Percentiles rank a stretch among this genome's conserved stretches.
These are phyloP conservation scores for Anagyrus pseudococci DNA, from an alignment of 2,888 invertebrate genomes.

Conservation along the genomic window DNA sequence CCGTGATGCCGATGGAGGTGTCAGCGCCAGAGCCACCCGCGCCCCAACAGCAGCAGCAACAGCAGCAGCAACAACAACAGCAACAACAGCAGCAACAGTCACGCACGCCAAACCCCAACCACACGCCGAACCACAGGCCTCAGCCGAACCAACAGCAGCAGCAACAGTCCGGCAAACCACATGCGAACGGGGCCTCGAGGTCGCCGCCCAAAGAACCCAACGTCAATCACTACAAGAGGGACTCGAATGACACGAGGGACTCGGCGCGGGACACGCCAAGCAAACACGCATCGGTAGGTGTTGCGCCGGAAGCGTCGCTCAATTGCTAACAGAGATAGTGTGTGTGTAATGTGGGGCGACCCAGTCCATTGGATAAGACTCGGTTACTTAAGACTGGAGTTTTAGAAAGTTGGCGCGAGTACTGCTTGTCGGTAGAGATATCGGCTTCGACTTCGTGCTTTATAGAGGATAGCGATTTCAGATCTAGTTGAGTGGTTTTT, in stretches of 20 bases:
- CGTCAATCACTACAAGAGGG: slow-evolving; percentile 67
- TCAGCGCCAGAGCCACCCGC: slow-evolving; percentile 38
- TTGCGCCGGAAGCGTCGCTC: too few relatives aligned
- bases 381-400: background rate
- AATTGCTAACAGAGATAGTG: background rate
- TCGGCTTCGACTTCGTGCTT: too few relatives aligned
- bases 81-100: slow-evolving; percentile 49
- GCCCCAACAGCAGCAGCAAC: too few relatives aligned
- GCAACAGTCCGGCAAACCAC: slow-evolving; percentile 51
- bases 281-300: slow-evolving; percentile 54
- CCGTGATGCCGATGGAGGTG: slow-evolving; percentile 53
- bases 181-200: slow-evolving; percentile 60
- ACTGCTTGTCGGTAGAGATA: too few relatives aligned
- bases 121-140: slow-evolving; percentile 56
- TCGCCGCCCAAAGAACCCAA: slow-evolving; percentile 67
- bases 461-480: too few relatives aligned
- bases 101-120: slow-evolving; percentile 48
- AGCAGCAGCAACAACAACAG: slow-evolving; percentile 47
- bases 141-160: slow-evolving; percentile 28
- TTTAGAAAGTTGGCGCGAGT: background rate
- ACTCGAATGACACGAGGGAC: too few relatives aligned
- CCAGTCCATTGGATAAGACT: background rate
- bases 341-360: background rate
- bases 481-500: too few relatives aligned
- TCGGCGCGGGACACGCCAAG: slow-evolving; percentile 51